A percentile compares a stretch with the other conserved stretches of the same genome.
Evolutionary conservation across 1,140 invertebrate species (phyloP).

Genomic region (Trachymyrmex septentrionalis): DNA sequence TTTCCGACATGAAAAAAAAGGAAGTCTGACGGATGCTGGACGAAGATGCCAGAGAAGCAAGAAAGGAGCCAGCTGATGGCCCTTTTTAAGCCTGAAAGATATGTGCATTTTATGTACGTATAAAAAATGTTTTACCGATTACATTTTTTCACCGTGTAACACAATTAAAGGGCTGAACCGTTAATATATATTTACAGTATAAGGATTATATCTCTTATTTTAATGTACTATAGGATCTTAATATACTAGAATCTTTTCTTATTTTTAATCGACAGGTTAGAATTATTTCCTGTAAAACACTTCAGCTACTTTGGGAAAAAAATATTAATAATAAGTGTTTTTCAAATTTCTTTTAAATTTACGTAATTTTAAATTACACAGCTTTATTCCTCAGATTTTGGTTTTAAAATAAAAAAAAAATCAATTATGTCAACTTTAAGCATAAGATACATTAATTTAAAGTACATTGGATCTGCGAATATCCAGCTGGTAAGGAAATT

Average conservation of each 20-base stretch:
- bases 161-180: background rate
- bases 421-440: too few species aligned
- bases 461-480: too few species aligned
- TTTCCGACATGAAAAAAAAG: constrained; percentile 53
- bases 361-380: too few species aligned
- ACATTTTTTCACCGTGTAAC: background rate
- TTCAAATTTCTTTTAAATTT: too few species aligned
- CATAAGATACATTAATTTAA: too few species aligned
- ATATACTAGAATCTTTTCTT: too few species aligned
- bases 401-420: too few species aligned
- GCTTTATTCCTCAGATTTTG: too few species aligned
- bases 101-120: background rate
- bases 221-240: background rate
- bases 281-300: background rate
- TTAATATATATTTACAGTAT: background rate
- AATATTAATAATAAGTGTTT: too few species aligned
- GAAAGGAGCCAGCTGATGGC: constrained; percentile 30
- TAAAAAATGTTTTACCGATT: background rate
- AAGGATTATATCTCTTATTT: background rate
- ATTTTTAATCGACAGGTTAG: too few species aligned
- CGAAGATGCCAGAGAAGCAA: constrained; percentile 19
- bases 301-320: too few species aligned
- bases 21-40: constrained; percentile 34
- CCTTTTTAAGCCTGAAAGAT: constrained; percentile 45
- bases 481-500: too few species aligned